Conservation (phyloP, 2,797 vertebrate genomes). For the Clarias platycephalus region DNA sequence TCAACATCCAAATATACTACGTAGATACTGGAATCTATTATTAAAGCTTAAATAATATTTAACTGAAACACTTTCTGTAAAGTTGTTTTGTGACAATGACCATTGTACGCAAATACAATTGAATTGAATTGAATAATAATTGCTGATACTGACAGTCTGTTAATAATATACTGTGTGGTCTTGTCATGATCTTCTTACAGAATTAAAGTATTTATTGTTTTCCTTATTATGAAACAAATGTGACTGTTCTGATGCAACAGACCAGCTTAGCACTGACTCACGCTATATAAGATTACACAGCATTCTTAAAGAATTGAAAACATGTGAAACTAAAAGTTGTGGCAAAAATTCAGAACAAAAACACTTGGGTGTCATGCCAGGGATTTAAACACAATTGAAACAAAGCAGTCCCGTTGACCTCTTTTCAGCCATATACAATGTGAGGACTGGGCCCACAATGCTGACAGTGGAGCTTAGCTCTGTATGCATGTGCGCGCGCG, state of each 20-base stretch:
- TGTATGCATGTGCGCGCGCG: slow-evolving; percentile 30
- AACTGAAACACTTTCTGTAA: too few species aligned
- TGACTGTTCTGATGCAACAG: slow-evolving; percentile 5
- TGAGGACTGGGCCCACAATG: slow-evolving; percentile 64
- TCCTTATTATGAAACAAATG: slow-evolving; percentile 11
- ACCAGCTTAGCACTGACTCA: not conserved
- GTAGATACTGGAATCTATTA: not conserved
- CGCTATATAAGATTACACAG: not conserved
- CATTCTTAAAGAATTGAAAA: slow-evolving; percentile 20
- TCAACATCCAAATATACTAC: not conserved
- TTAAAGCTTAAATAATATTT: not conserved
- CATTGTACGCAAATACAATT: too few species aligned
- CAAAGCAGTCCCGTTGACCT: slow-evolving; percentile 58
- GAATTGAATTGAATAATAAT: not conserved
- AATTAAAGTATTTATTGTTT: not conserved
- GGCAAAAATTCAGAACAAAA: slow-evolving; percentile 17
- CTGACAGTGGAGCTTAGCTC: slow-evolving; percentile 69
- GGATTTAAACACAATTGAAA: slow-evolving; percentile 59
- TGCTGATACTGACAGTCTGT: not conserved
- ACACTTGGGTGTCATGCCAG: slow-evolving; percentile 26
- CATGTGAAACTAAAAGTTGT: slow-evolving; percentile 16
- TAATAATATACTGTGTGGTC: slow-evolving; percentile 18
- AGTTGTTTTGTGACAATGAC: too few species aligned
- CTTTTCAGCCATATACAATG: slow-evolving; percentile 63
- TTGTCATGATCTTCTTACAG: slow-evolving; percentile 8